These are phyloP conservation scores for Trematocara macrostoma DNA, from an alignment of 2,113 vertebrate genomes.

Conservation along the genomic window DNA sequence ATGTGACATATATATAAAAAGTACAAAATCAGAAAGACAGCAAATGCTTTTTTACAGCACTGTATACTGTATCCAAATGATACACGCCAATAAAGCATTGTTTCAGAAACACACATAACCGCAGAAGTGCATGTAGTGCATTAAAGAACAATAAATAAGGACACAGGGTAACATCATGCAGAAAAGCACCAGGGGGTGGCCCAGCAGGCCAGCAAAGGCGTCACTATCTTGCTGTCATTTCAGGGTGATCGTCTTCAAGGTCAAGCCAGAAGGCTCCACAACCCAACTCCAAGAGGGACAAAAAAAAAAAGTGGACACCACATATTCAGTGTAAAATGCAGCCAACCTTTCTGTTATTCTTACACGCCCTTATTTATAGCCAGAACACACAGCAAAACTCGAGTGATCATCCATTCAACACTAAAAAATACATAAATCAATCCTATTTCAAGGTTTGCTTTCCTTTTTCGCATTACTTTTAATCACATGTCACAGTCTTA, in stretches of 20 bases:
- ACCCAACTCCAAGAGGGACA: background rate
- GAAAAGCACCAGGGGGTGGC: constrained; percentile 26
- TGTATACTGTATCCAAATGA: background rate
- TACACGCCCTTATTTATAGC: background rate
- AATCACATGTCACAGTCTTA: background rate
- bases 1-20: background rate
- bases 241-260: constrained; percentile 23
- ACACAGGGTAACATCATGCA: background rate
- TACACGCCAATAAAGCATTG: background rate
- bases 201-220: constrained; percentile 1
- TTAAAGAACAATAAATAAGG: constrained; percentile 34
- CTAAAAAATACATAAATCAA: background rate
- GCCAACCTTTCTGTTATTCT: background rate
- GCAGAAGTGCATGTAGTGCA: background rate
- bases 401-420: background rate
- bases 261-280: background rate
- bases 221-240: constrained; percentile 2
- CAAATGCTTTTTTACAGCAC: background rate
- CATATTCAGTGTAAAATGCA: background rate
- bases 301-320: background rate
- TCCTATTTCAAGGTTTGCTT: background rate
- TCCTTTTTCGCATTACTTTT: background rate
- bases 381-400: background rate
- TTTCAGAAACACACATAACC: background rate
- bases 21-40: background rate